Conservation (phyloP, 1,140 invertebrate species). For the Drosophila nigromelanica region DNA sequence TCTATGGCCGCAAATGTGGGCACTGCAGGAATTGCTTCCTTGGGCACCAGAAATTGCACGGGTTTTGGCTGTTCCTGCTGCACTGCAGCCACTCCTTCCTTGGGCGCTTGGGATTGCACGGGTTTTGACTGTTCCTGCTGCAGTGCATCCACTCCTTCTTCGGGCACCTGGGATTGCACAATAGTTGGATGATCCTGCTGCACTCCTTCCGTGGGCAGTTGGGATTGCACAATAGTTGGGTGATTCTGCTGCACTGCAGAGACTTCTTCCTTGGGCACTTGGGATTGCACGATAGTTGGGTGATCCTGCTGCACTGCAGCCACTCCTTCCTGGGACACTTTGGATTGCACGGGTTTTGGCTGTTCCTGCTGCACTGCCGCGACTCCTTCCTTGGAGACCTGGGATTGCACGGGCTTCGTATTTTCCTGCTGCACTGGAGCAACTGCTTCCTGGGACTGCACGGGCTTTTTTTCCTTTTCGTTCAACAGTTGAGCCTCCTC, state of each 20-base stretch:
- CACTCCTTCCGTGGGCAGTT: not conserved
- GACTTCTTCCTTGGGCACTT: too few relatives aligned
- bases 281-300: too few relatives aligned
- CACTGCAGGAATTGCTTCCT: too few relatives aligned
- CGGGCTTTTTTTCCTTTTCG: not conserved
- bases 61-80: not conserved
- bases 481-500: slow-evolving; percentile 1
- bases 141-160: not conserved
- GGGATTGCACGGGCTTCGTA: too few relatives aligned
- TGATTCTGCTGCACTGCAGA: too few relatives aligned
- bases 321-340: too few relatives aligned
- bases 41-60: not conserved
- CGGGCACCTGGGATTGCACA: not conserved
- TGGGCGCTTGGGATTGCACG: not conserved
- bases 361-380: not conserved
- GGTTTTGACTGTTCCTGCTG: too few relatives aligned
- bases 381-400: not conserved
- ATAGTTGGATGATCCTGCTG: too few relatives aligned
- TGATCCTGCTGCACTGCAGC: too few relatives aligned
- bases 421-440: slow-evolving; percentile 5
- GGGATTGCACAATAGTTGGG: too few relatives aligned
- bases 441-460: not conserved
- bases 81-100: not conserved
- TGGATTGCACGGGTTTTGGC: not conserved
- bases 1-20: too few relatives aligned